Evolutionary conservation across 1,140 invertebrate genomes (phyloP).

Genomic region (Tenebrio molitor): DNA sequence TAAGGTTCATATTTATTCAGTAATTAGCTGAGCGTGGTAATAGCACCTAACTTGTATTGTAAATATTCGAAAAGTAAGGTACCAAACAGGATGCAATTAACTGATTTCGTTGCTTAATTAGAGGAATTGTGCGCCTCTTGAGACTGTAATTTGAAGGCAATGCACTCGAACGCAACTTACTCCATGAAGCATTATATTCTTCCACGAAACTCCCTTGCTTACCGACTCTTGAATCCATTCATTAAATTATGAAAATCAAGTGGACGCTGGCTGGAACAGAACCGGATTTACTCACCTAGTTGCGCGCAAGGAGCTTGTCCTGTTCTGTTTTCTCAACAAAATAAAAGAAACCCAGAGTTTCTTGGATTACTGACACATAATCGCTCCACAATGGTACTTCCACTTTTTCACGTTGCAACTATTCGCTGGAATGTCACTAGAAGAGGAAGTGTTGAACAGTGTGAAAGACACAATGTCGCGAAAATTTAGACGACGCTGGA

Average conservation of each 20-base stretch:
- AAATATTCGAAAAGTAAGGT: conserved; percentile 8
- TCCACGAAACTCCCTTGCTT: neutral
- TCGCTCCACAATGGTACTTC: too few species aligned
- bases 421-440: too few species aligned
- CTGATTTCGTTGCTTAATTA: conserved; percentile 8
- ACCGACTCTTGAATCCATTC: conserved; percentile 8
- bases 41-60: conserved; percentile 13
- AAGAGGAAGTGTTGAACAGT: too few species aligned
- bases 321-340: too few species aligned
- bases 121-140: neutral
- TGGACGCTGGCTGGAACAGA: neutral
- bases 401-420: too few species aligned
- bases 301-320: neutral
- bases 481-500: too few species aligned
- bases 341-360: too few species aligned
- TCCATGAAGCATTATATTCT: too few species aligned
- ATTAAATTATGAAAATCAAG: conserved; percentile 6
- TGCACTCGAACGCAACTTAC: too few species aligned
- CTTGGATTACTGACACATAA: too few species aligned
- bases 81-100: conserved; percentile 27
- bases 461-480: too few species aligned
- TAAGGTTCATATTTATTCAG: conserved; percentile 21
- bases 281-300: conserved; percentile 28
- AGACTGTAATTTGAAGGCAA: conserved; percentile 5
- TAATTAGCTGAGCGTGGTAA: conserved; percentile 12